phyloP scores from a whole-genome alignment of 2,113 vertebrate species.

The Echinops telfairi region DNA sequence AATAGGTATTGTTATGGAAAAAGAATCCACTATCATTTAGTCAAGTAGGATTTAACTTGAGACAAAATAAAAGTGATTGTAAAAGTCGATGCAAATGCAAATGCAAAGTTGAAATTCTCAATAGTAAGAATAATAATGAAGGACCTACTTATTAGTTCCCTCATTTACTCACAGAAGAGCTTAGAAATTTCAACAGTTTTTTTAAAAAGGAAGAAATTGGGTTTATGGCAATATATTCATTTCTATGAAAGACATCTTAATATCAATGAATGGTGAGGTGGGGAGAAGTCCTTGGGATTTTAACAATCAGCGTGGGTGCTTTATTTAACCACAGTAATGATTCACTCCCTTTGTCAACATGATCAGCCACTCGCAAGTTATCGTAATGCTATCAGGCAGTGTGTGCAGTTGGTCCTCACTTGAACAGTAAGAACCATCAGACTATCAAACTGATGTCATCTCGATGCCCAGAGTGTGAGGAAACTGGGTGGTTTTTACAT shows the following conservation, averaged over 20 bases:
- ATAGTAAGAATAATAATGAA: slow-evolving; percentile 30
- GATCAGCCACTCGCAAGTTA: slow-evolving; percentile 36
- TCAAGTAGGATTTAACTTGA: slow-evolving; percentile 20
- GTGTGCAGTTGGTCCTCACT: not conserved
- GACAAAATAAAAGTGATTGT: slow-evolving; percentile 5
- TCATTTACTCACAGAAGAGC: not conserved
- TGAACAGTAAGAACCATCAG: slow-evolving; percentile 1
- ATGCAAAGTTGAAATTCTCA: not conserved
- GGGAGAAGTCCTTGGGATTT: not conserved
- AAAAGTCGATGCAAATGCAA: slow-evolving; percentile 15
- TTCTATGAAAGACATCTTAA: slow-evolving; percentile 23
- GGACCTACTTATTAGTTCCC: not conserved
- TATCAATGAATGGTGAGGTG: not conserved
- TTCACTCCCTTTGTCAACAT: slow-evolving; percentile 10
- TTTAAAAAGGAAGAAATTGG: slow-evolving; percentile 17
- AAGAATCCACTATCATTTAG: not conserved
- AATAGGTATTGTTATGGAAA: slow-evolving; percentile 10
- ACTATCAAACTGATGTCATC: slow-evolving; percentile 22
- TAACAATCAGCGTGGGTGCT: not conserved
- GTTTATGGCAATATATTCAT: slow-evolving; percentile 16
- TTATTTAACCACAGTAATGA: slow-evolving; percentile 20
- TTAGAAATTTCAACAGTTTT: not conserved
- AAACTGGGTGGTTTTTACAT: not conserved
- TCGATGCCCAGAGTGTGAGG: not conserved
- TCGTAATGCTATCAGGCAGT: slow-evolving; percentile 18